phyloP scores from a whole-genome alignment of 1,140 invertebrate genomes.

The Nasonia vitripennis region DNA sequence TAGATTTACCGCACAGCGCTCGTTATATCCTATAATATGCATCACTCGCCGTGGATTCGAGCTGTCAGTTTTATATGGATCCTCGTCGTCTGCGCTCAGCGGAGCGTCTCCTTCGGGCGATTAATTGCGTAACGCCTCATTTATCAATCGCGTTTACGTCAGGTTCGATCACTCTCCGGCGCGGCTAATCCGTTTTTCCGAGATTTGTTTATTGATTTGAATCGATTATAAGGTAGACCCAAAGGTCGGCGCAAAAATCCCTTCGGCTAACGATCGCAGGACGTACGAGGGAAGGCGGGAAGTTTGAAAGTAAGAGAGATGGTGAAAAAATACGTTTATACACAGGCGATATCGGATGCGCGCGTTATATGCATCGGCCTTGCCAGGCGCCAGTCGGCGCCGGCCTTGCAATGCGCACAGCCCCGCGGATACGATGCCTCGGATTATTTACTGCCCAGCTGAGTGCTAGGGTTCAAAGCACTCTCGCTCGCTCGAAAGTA shows the following conservation, averaged over 20 bases:
- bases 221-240: no score
- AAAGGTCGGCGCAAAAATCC: not conserved
- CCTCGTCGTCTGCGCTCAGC: not conserved
- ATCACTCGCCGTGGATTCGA: not conserved
- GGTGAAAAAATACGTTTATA: not conserved
- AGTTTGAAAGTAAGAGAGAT: slow-evolving; percentile 20
- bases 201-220: no score
- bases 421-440: not conserved
- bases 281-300: not conserved
- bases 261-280: no score
- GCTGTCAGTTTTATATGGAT: slow-evolving; percentile 19
- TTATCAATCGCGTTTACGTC: not conserved
- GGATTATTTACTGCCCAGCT: not conserved
- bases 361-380: slow-evolving; percentile 14
- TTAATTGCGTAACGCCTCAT: slow-evolving; percentile 36
- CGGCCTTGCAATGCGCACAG: slow-evolving; percentile 26
- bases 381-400: slow-evolving; percentile 48
- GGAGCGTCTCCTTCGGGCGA: not conserved
- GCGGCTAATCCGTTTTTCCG: no score
- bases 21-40: not conserved
- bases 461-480: not conserved
- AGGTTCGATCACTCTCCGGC: not conserved
- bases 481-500: not conserved
- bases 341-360: not conserved
- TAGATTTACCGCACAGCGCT: not conserved